Evolutionary conservation across 2,113 vertebrate species (phyloP).

Genomic region (Cariama cristata): DNA sequence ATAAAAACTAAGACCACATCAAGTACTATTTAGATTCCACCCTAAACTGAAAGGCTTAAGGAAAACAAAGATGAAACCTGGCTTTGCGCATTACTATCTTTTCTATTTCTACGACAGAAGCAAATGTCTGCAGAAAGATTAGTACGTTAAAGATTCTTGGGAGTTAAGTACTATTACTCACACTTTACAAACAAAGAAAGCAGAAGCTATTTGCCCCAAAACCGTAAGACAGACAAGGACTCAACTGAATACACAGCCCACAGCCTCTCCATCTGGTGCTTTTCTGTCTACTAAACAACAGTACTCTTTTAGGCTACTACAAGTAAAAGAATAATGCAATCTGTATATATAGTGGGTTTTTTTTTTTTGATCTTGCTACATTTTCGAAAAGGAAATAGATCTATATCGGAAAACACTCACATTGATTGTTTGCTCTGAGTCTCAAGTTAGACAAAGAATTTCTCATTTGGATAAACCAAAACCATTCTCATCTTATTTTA

Average conservation of each 20-base stretch:
- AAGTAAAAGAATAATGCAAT: not conserved
- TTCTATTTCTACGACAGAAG: not conserved
- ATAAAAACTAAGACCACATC: not conserved
- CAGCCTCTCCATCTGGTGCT: conserved; percentile 14
- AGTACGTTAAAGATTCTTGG: not conserved
- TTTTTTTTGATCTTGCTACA: not conserved
- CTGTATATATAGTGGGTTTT: not conserved
- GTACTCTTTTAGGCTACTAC: not conserved
- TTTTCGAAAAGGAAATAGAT: not conserved
- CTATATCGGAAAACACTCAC: not conserved
- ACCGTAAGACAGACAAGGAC: not conserved
- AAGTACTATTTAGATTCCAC: not conserved
- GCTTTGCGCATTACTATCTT: not conserved
- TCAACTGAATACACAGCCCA: not conserved
- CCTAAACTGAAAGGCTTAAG: not conserved
- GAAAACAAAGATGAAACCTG: not conserved
- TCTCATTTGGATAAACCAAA: conserved; percentile 7
- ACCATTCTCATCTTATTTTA: not conserved
- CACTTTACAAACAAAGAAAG: not conserved
- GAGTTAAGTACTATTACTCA: not conserved
- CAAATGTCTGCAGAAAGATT: not conserved
- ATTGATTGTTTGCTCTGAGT: not conserved
- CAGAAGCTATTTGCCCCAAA: not conserved
- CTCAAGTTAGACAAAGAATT: not conserved
- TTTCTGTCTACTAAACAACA: not conserved